Conservation (phyloP, 2,888 invertebrate species). For the Cheilosia scutellata region DNA sequence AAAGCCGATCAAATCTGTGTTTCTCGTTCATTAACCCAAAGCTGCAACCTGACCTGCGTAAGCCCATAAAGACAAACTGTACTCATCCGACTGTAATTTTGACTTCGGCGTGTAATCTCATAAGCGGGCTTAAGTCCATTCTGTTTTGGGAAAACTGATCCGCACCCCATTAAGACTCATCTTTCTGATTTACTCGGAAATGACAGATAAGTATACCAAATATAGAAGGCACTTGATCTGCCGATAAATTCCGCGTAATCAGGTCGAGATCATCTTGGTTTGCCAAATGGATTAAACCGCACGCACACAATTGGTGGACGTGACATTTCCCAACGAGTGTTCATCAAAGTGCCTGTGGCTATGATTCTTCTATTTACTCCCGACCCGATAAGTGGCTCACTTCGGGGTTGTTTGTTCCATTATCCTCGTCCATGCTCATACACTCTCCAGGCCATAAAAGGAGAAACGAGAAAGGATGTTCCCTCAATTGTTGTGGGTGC, state of each 20-base stretch:
- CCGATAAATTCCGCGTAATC: slow-evolving; percentile 74
- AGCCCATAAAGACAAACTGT: slow-evolving; percentile 52
- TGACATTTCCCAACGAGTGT: slow-evolving; percentile 48
- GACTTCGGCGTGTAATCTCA: slow-evolving; percentile 70
- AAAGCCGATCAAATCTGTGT: slow-evolving; percentile 13
- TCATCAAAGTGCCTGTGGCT: slow-evolving; percentile 18
- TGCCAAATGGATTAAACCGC: slow-evolving; percentile 63
- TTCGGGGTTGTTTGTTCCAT: slow-evolving; percentile 69
- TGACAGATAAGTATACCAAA: slow-evolving; percentile 66
- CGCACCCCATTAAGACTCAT: slow-evolving; percentile 53
- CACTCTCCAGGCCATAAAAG: background rate
- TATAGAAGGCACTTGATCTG: slow-evolving; percentile 59
- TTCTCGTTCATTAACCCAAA: background rate
- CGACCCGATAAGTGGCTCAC: slow-evolving; percentile 65
- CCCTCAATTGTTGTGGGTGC: slow-evolving; percentile 64
- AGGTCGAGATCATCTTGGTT: slow-evolving; percentile 48
- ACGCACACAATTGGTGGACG: slow-evolving; percentile 44
- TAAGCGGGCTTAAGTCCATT: slow-evolving; percentile 60
- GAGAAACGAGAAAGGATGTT: slow-evolving; percentile 57
- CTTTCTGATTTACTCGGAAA: slow-evolving; percentile 65
- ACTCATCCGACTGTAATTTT: slow-evolving; percentile 68
- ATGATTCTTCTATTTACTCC: slow-evolving; percentile 43
- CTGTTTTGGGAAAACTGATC: slow-evolving; percentile 39
- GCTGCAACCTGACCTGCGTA: slow-evolving; percentile 55
- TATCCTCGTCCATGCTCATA: slow-evolving; percentile 32